Evolutionary conservation across 2,888 invertebrate genomes (phyloP).

Genomic region (Idaea aversata): DNA sequence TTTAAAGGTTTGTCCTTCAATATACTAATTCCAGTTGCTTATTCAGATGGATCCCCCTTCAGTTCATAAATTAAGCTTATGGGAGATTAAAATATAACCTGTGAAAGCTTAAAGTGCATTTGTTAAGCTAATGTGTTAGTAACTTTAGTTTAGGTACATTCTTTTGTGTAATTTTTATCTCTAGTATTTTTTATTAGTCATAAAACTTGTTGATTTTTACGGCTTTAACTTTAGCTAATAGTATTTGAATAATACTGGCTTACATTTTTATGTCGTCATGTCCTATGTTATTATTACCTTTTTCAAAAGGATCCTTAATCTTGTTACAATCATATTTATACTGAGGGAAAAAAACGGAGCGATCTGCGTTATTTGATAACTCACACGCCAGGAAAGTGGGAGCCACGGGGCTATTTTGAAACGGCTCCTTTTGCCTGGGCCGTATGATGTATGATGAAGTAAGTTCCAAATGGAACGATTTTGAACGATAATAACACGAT

Average conservation of each 20-base stretch:
- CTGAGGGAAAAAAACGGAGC: too few relatives aligned
- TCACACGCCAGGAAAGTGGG: too few relatives aligned
- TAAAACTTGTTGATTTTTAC: conserved; percentile 3
- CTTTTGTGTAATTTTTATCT: neutral
- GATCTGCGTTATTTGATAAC: too few relatives aligned
- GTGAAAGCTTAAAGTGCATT: conserved; percentile 27
- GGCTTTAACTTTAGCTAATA: neutral
- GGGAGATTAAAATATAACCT: conserved; percentile 47
- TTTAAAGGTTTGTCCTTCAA: conserved; percentile 33
- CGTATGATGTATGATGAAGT: too few relatives aligned
- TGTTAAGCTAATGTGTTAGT: conserved; percentile 7
- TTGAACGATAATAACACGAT: too few relatives aligned
- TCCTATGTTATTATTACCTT: neutral
- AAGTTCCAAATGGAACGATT: too few relatives aligned
- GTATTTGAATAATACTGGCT: neutral
- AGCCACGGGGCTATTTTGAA: too few relatives aligned
- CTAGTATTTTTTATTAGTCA: conserved; percentile 2
- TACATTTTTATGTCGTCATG: neutral
- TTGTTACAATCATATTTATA: too few relatives aligned
- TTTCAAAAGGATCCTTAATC: too few relatives aligned
- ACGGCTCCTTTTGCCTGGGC: too few relatives aligned
- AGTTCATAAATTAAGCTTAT: conserved; percentile 62
- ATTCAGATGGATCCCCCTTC: conserved; percentile 56
- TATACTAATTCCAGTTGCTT: conserved; percentile 55
- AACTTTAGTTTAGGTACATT: neutral